Evolutionary conservation across 2,797 vertebrate species (phyloP).

Genomic region (Myotis planiceps): DNA sequence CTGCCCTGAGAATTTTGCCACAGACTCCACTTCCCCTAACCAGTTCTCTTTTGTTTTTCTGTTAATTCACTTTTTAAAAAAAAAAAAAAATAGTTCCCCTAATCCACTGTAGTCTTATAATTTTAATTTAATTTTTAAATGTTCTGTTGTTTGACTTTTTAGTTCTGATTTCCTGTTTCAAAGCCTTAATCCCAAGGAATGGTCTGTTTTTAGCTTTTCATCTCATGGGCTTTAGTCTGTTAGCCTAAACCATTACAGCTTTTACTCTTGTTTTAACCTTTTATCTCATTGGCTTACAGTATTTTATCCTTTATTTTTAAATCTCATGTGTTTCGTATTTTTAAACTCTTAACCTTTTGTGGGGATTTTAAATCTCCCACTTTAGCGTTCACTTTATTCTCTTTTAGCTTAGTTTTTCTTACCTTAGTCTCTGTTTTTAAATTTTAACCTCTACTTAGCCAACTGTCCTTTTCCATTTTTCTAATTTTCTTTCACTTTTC

Average conservation of each 20-base stretch:
- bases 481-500: background rate
- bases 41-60: background rate
- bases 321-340: slow-evolving; percentile 61
- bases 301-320: slow-evolving; percentile 70
- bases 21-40: background rate
- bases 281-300: slow-evolving; percentile 56
- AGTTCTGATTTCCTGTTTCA: slow-evolving; percentile 52
- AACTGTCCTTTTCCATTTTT: background rate
- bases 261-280: slow-evolving; percentile 63
- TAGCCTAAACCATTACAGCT: slow-evolving; percentile 39
- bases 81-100: slow-evolving; percentile 4
- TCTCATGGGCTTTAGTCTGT: slow-evolving; percentile 38
- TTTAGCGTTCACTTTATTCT: background rate
- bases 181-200: slow-evolving; percentile 43
- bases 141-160: background rate
- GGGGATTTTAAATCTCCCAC: background rate
- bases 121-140: slow-evolving; percentile 39
- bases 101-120: background rate
- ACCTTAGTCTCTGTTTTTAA: slow-evolving; percentile 21
- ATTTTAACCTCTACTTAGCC: slow-evolving; percentile 18
- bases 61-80: background rate
- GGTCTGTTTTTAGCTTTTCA: slow-evolving; percentile 51
- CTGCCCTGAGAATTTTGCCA: background rate
- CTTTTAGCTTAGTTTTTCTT: slow-evolving; percentile 5
- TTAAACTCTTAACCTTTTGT: slow-evolving; percentile 64